Percentiles rank a stretch among this genome's conserved stretches.
phyloP scores from a whole-genome alignment of 2,113 vertebrate species.

The Cebidichthys violaceus region DNA sequence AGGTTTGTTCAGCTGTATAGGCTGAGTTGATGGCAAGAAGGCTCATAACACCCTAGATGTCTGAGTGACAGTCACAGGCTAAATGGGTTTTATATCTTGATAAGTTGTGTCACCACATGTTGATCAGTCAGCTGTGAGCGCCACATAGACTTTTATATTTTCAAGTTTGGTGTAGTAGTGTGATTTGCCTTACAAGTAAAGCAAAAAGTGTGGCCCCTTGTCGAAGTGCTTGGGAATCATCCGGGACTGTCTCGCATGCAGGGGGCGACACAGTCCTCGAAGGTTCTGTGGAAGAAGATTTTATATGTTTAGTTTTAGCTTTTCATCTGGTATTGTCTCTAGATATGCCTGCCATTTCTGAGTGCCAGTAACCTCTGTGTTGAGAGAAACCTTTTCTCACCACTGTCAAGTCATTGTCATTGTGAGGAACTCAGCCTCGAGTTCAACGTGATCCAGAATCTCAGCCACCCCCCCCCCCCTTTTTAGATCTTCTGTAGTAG shows the following conservation, averaged over 20 bases:
- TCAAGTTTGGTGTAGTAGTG: background rate
- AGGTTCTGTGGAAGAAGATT: background rate
- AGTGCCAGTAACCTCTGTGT: background rate
- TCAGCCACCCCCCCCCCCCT: background rate
- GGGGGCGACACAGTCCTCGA: background rate
- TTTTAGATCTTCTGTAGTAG: too few relatives aligned
- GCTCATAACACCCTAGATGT: background rate
- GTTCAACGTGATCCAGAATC: background rate
- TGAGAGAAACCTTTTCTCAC: background rate
- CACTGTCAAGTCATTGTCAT: background rate
- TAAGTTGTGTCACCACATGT: background rate
- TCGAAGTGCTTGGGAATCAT: background rate
- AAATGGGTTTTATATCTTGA: background rate
- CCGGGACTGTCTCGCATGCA: background rate
- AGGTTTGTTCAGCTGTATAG: constrained; percentile 9
- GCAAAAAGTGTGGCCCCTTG: background rate
- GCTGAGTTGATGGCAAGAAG: background rate
- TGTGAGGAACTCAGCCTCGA: background rate
- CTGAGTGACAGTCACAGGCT: background rate
- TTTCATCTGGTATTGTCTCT: background rate
- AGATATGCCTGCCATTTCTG: background rate
- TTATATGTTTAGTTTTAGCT: background rate
- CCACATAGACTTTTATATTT: background rate
- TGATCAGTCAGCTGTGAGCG: background rate
- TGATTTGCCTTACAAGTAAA: background rate